phyloP scores from a whole-genome alignment of 2,888 invertebrate species.

The Drosophila affinis region DNA sequence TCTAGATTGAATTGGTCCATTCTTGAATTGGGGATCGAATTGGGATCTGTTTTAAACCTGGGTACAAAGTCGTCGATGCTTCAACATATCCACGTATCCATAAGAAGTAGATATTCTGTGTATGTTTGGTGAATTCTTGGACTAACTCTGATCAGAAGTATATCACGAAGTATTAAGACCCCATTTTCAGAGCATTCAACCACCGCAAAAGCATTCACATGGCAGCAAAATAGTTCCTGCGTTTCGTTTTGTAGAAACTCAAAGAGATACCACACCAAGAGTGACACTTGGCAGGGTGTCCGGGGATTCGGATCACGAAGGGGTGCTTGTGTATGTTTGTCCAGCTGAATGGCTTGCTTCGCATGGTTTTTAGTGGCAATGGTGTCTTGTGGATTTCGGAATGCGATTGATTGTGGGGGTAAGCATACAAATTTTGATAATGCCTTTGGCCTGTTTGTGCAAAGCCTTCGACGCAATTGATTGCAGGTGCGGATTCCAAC shows the following conservation, averaged over 20 bases:
- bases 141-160: too few relatives aligned
- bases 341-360: constrained; percentile 32
- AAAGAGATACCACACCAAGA: neutral
- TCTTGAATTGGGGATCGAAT: neutral
- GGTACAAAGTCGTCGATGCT: too few relatives aligned
- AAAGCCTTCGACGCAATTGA: constrained; percentile 19
- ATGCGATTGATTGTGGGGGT: constrained; percentile 53
- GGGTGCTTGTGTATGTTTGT: constrained; percentile 25
- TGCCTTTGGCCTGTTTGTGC: constrained; percentile 37
- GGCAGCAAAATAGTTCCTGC: neutral
- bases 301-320: constrained; percentile 7
- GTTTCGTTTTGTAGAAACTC: neutral
- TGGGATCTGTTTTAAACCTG: too few relatives aligned
- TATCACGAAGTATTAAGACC: too few relatives aligned
- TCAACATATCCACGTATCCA: too few relatives aligned
- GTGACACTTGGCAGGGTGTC: constrained; percentile 19
- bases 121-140: too few relatives aligned
- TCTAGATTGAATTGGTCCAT: neutral
- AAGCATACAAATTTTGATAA: constrained; percentile 58
- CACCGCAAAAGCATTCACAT: neutral
- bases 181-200: neutral
- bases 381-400: constrained; percentile 23
- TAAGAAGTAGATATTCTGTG: too few relatives aligned
- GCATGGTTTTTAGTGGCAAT: constrained; percentile 26
- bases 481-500: constrained; percentile 53